Evolutionary conservation across 2,797 vertebrate species (phyloP), one percentile per base, ranked within the genome.

Genomic region (Nasua narica): DNA sequence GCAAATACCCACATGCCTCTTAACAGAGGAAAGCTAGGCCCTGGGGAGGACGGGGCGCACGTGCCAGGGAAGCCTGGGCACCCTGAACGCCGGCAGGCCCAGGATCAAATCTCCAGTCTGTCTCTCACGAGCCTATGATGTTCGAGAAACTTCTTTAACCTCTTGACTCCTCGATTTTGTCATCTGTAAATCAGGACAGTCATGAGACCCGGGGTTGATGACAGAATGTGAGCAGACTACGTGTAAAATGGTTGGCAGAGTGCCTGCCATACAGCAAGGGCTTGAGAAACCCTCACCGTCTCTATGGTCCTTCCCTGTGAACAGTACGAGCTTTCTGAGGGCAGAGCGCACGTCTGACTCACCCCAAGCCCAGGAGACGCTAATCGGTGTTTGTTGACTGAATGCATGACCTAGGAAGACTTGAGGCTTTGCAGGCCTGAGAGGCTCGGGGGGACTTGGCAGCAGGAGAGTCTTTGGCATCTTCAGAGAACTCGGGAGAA

Each of bases 81-180:
- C 60, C 35, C 65, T 1, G 0, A 23, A 60, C 7, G 3, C n/a
- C 52, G 27, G 7, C 3, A 50, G 60, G 16, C 18, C 67, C 85
- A 52, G 25, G 37, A 43, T 52, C 81, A 65, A 50, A 62, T 87
- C 54, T 37, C 32, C 54, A 5, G 78, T 90, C 62, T 32, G 74
- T 69, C 82, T 85, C 72, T 91, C 43, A 95, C 5, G 70, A 87
- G 40, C 37, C 19, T 56, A 12, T 23, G 50, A 27, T 46, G 58
- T 35, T 77, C 79, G 40, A 92, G 54, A 78, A 86, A 76, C 62
- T 76, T 72, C 58, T 78, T 79, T 40, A 67, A 72, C 12, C 83
- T 95, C 67, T n/a, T 65, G 48, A 84, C 77, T 54, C 85, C 69
- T 95, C 52, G 40, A 25, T 62, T 58, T 88, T 92, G 58, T 94